Evolutionary conservation across 35 echinoderm and acorn worm genomes (phyloP), one percentile per base, ranked within the genome.

Genomic region (Heliocidaris erythrogramma): DNA sequence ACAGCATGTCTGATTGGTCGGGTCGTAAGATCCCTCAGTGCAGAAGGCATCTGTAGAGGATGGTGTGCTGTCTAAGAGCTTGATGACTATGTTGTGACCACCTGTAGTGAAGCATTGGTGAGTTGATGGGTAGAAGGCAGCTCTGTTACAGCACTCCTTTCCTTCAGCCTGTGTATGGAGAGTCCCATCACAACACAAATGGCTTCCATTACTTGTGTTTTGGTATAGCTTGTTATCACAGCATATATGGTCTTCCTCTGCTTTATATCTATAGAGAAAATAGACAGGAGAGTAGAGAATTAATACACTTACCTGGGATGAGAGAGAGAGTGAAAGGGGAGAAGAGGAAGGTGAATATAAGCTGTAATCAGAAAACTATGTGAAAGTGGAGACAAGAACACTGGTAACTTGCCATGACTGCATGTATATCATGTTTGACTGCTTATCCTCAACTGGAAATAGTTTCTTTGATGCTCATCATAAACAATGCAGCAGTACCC

Each of bases 1-100:
- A 7, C 91, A 92, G 91, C 91, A 92, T 13, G 91, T 92, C 50
- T 92, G 91, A 16, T 92, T 49, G 49, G 91, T 59, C 48, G 91
- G n/a, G 48, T 92, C 9, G 47, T 49, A 59, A 6, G 47, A 30
- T 16, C 47, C 47, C 29, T 49, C 47, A 2, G 11, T 59, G 91
- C 91, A 92, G 49, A 92, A 92, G 0, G 49, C 48, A 92, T 30
- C 9, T 11, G 48, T 49, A 59, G 91, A n/a, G 4, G 47, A 49
- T 30, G 16, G 17, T 89, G 31, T 48, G 10, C 42, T 13, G 14
- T 89, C 87, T 17, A 35, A 27, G 65, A 78, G 65, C 65, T 78
- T 21, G 47, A 42, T 42, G 91, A 92, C 30, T 24, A 48, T 48
- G 12, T 92, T 24, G 49, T 92, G 31, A 27, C 91, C n/a, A 5